Evolutionary conservation across 2,888 invertebrate species (phyloP).

Genomic region (Tetropium fuscum): DNA sequence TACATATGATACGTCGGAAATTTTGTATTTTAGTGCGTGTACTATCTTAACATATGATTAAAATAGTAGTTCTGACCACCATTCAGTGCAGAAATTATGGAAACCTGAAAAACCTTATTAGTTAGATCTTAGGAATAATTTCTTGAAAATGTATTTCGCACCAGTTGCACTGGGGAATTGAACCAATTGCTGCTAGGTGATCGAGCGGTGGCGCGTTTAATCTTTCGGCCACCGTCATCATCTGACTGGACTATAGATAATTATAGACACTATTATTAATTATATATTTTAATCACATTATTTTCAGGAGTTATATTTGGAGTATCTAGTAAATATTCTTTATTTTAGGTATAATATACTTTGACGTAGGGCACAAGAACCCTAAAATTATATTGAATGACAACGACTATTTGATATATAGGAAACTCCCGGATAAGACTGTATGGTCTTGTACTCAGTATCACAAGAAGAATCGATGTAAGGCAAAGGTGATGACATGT

Average conservation of each 20-base stretch:
- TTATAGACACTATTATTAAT: neutral
- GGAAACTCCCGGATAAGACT: slow-evolving; percentile 42
- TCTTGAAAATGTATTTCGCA: no score
- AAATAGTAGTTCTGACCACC: no score
- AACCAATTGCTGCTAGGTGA: no score
- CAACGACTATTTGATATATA: slow-evolving; percentile 44
- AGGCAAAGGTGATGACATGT: slow-evolving; percentile 42
- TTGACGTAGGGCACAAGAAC: slow-evolving; percentile 46
- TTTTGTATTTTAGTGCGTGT: no score
- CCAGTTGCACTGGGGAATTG: no score
- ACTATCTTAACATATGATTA: no score
- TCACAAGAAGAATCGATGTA: slow-evolving; percentile 43
- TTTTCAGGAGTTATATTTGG: neutral
- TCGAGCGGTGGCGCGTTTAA: no score
- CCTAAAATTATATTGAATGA: slow-evolving; percentile 48
- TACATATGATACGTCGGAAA: no score
- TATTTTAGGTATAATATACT: slow-evolving; percentile 45
- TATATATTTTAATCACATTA: neutral
- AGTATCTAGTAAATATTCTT: slow-evolving; percentile 14
- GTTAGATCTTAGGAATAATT: no score
- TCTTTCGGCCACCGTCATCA: neutral
- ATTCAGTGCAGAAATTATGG: no score
- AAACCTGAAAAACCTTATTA: no score
- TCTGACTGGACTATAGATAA: no score
- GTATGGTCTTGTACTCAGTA: slow-evolving; percentile 47